Evolutionary conservation across 2,888 invertebrate species (phyloP).

Genomic region (Euspilapteryx auroguttella): DNA sequence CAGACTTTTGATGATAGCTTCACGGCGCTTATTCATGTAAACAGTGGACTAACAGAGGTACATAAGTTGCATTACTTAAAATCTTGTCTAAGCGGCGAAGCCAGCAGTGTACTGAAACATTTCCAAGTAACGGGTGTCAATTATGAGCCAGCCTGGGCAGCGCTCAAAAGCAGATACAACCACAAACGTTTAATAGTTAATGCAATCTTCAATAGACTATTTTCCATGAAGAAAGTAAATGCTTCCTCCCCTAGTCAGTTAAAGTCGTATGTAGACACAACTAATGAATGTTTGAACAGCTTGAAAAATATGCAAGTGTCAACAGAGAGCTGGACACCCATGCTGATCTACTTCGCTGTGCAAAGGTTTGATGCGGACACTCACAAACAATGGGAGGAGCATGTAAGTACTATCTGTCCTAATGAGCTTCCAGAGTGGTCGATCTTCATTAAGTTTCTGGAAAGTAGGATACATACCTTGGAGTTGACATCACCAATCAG

Average conservation of each 20-base stretch:
- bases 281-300: conserved; percentile 11
- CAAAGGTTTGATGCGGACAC: conserved; percentile 11
- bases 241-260: conserved; percentile 8
- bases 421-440: conserved; percentile 9
- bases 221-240: conserved; percentile 9
- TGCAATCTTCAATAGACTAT: too few species aligned
- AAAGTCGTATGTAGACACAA: conserved; percentile 11
- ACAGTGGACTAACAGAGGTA: conserved; percentile 6
- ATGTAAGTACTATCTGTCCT: conserved; percentile 6
- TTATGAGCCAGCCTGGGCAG: conserved; percentile 9
- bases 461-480: too few species aligned
- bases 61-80: conserved; percentile 11
- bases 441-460: too few species aligned
- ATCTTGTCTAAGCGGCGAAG: conserved; percentile 9
- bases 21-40: conserved; percentile 6
- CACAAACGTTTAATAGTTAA: conserved; percentile 10
- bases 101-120: conserved; percentile 7
- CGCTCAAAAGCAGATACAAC: conserved; percentile 8
- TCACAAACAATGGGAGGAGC: conserved; percentile 10
- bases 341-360: not conserved
- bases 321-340: conserved; percentile 6
- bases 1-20: conserved; percentile 8
- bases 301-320: conserved; percentile 10
- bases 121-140: conserved; percentile 7
- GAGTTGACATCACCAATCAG: too few species aligned